phyloP scores from a whole-genome alignment of 2,797 vertebrate species.

The Cryptoprocta ferox region DNA sequence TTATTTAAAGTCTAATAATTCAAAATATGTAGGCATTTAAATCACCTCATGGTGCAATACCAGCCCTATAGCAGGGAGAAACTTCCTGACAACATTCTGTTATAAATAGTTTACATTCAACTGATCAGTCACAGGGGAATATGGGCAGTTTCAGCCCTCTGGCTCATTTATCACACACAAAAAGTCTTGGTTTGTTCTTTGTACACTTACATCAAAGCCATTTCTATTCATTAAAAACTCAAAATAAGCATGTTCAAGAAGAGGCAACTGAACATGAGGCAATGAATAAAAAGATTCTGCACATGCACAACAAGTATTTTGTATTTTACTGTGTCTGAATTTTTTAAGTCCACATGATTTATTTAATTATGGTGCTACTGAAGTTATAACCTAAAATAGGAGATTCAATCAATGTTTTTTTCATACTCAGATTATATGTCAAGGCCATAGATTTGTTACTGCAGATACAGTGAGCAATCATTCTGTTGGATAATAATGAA shows the following conservation, averaged over 20 bases:
- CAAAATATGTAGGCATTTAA: background rate
- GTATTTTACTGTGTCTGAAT: slow-evolving; percentile 61
- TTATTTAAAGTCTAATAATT: background rate
- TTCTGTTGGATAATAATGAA: slow-evolving; percentile 78
- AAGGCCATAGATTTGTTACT: slow-evolving; percentile 75
- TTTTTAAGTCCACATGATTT: slow-evolving; percentile 69
- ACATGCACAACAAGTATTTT: slow-evolving; percentile 64
- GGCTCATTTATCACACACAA: background rate
- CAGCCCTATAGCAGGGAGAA: background rate
- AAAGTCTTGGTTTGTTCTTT: background rate
- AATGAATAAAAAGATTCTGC: slow-evolving; percentile 43
- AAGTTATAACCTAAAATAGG: slow-evolving; percentile 75
- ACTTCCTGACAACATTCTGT: background rate
- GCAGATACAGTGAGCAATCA: slow-evolving; percentile 77
- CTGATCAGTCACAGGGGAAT: background rate
- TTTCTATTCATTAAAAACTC: slow-evolving; percentile 49
- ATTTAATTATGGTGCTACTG: slow-evolving; percentile 67
- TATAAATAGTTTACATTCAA: background rate
- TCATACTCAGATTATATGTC: slow-evolving; percentile 84
- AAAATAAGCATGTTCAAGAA: slow-evolving; percentile 62
- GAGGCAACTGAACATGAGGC: slow-evolving; percentile 43
- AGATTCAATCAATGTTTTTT: slow-evolving; percentile 77
- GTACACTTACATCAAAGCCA: background rate
- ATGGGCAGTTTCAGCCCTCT: background rate
- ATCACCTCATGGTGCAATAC: background rate